These are phyloP conservation scores for Henricia sp. DNA, from an alignment of 53 echinoderm and acorn worm species.

Conservation along the genomic window DNA sequence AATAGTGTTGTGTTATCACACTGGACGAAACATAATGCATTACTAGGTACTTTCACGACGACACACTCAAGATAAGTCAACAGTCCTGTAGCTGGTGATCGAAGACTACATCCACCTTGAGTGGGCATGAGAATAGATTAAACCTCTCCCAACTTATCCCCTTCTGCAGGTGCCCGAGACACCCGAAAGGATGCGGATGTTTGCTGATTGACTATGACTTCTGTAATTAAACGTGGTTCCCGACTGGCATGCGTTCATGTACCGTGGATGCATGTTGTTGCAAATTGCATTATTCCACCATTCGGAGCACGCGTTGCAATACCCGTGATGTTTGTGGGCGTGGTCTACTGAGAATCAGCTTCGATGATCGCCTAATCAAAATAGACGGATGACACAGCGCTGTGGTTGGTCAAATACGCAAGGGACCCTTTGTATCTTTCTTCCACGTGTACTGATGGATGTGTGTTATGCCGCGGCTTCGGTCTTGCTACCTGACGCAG, in stretches of 20 bases:
- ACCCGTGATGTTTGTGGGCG: constrained; percentile 26
- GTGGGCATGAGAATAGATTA: too few species aligned
- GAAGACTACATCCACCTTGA: too few species aligned
- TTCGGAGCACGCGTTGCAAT: not conserved
- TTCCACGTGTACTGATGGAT: not conserved
- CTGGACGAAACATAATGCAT: too few species aligned
- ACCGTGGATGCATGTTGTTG: not conserved
- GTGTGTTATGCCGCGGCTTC: not conserved
- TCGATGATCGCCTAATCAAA: not conserved
- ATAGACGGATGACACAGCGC: not conserved
- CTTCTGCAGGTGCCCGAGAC: too few species aligned
- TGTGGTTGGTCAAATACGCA: constrained; percentile 12
- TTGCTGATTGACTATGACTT: constrained; percentile 23
- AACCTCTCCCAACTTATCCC: too few species aligned
- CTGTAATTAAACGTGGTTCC: constrained; percentile 35
- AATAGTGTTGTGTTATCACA: too few species aligned
- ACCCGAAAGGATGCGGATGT: too few species aligned
- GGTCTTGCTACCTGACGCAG: not conserved
- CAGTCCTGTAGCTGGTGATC: too few species aligned
- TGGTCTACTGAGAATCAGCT: not conserved
- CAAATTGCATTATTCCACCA: constrained; percentile 41
- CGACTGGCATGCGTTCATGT: constrained; percentile 8
- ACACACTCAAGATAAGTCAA: too few species aligned
- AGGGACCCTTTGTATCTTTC: not conserved
- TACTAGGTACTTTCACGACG: too few species aligned